Evolutionary conservation across 1,140 invertebrate species (phyloP), one percentile per base, ranked within the genome.

Genomic region (Drosophila varians): DNA sequence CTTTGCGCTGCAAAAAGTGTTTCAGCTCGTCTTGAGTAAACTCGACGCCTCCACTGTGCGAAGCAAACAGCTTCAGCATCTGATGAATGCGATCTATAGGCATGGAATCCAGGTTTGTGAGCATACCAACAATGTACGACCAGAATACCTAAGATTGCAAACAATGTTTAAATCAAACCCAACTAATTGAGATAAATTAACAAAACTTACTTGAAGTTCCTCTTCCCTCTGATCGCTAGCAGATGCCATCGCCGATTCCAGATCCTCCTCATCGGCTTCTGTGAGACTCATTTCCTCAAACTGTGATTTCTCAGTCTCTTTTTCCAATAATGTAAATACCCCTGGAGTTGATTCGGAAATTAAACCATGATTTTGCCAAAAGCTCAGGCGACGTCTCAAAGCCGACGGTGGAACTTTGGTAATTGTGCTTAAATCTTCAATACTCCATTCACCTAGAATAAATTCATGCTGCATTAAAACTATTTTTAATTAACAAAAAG

Each of bases 71-170:
- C 90, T 98, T 97, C 18, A 99, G 92, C 97, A 99, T 99, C 78
- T 97, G 96, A 92, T 99, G 97, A 79, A 99, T 99, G 49, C 98
- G 92, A 74, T 99, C 98, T 38, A 99, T 92, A 1, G 98, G 96
- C 87, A 99, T 93, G 1, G 96, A 97, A 74, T 99, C 97, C 53
- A 99, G 92, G 93, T 99, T 99, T 0, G 97, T 98, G 21, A 99
- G 92, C 97, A 99, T 99, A 6, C 97, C 98, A 31, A 98, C 96
- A 84, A 99, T 98, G 80, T 99, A 99, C 0, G 97, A 97, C 98
- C 98, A 99, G 82, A 98, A 98, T 7, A 97, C 96, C 89, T 90
- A 8, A 11, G 14, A 36, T n/a, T 11, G 1, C 8, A 55, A 8
- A 31, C 7, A 28, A 42, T 14, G 1, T 1, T 8, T 12, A 26